Conservation (phyloP, 2,888 invertebrate species). For the Teleogryllus oceanicus region DNA sequence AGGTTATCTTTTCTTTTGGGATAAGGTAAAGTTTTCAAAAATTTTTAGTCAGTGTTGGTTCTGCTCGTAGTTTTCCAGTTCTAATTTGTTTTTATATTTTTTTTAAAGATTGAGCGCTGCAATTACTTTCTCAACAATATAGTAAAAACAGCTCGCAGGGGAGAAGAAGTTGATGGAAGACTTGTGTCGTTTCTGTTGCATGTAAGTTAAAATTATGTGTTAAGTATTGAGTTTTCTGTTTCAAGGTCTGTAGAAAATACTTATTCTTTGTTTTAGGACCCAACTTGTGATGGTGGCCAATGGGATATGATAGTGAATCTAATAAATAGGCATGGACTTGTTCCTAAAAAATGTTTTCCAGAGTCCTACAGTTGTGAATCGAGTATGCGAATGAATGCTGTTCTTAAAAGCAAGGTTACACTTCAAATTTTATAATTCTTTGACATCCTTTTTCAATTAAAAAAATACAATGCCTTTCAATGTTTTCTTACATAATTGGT, state of each 20-base stretch:
- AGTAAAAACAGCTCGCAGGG: slow-evolving; percentile 68
- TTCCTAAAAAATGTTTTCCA: slow-evolving; percentile 85
- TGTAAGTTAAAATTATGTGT: slow-evolving; percentile 47
- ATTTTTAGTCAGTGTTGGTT: not conserved
- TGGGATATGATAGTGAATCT: slow-evolving; percentile 91
- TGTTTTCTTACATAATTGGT: not conserved
- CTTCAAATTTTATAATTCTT: not conserved
- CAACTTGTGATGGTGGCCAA: slow-evolving; percentile 83
- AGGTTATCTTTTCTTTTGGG: slow-evolving; percentile 86
- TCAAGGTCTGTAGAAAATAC: not conserved
- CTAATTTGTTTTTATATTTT: not conserved
- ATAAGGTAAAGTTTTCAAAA: slow-evolving; percentile 57
- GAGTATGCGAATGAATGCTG: slow-evolving; percentile 69
- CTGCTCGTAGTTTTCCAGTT: slow-evolving; percentile 19
- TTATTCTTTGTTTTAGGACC: slow-evolving; percentile 56
- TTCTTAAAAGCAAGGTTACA: slow-evolving; percentile 76
- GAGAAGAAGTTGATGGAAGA: slow-evolving; percentile 74
- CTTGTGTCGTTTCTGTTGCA: slow-evolving; percentile 72
- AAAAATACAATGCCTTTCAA: not conserved
- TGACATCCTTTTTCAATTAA: no score
- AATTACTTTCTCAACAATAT: slow-evolving; percentile 82
- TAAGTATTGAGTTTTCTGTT: no score
- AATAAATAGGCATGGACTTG: slow-evolving; percentile 79
- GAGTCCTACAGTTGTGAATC: slow-evolving; percentile 76
- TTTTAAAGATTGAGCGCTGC: slow-evolving; percentile 67